These are phyloP conservation scores for Tromatobia lineatoria DNA, from an alignment of 2,888 invertebrate species.

Conservation along the genomic window DNA sequence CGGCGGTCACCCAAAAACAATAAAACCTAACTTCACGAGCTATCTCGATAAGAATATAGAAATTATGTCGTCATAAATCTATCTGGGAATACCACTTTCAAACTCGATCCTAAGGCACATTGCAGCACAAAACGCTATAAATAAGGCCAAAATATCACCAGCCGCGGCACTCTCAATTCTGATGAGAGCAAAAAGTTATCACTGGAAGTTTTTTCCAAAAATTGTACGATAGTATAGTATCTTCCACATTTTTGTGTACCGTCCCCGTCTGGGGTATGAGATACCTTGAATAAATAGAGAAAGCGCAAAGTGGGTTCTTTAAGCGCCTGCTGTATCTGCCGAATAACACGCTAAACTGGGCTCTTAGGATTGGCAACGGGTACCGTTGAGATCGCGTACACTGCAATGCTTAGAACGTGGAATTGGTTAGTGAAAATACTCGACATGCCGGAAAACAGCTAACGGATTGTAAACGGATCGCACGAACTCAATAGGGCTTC, in stretches of 20 bases:
- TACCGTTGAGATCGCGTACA: constrained; percentile 4
- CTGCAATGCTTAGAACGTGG: constrained; percentile 24
- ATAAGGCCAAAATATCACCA: constrained; percentile 26
- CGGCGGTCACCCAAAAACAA: background rate
- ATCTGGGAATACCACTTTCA: constrained; percentile 2
- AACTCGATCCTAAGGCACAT: constrained; percentile 31
- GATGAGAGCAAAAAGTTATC: constrained; percentile 25
- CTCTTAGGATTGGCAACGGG: constrained; percentile 29
- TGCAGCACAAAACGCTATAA: constrained; percentile 4
- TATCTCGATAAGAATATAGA: background rate
- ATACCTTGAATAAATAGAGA: constrained; percentile 47
- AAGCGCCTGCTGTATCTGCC: constrained; percentile 36
- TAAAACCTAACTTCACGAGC: background rate
- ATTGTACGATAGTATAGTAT: constrained; percentile 36
- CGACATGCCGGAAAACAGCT: background rate
- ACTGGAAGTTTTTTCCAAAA: constrained; percentile 13
- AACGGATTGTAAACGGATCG: background rate
- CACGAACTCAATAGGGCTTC: constrained; percentile 34
- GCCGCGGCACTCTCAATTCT: constrained; percentile 12
- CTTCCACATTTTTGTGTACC: constrained; percentile 36
- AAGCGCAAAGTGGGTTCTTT: constrained; percentile 42
- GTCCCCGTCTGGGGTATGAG: constrained; percentile 42
- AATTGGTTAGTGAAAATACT: constrained; percentile 38
- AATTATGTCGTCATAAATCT: background rate
- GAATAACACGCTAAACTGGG: constrained; percentile 6